Evolutionary conservation across 2,888 invertebrate genomes (phyloP).

Genomic region (Mechanitis mazaeus): DNA sequence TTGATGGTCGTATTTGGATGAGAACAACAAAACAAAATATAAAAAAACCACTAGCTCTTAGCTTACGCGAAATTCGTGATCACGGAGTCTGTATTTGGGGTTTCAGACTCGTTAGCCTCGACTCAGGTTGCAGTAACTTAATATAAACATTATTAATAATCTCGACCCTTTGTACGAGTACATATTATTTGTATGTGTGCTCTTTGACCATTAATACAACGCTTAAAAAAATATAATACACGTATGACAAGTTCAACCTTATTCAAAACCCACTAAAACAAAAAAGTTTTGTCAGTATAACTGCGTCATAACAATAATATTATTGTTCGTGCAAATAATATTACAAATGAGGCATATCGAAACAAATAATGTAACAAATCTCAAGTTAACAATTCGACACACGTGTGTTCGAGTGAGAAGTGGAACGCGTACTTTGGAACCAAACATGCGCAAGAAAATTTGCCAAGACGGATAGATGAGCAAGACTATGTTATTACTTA

Average conservation of each 20-base stretch:
- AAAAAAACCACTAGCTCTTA: neutral
- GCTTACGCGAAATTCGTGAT: constrained; percentile 19
- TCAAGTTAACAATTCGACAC: constrained; percentile 2
- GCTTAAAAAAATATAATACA: too few relatives aligned
- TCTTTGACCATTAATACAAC: neutral
- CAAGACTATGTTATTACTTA: too few relatives aligned
- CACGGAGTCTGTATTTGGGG: constrained; percentile 36
- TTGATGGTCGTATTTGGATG: neutral
- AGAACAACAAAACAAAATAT: neutral
- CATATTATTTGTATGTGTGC: neutral
- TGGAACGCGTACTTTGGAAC: neutral
- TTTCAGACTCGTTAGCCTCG: constrained; percentile 27
- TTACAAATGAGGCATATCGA: constrained; percentile 5
- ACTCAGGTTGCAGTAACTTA: constrained; percentile 16
- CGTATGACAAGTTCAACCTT: too few relatives aligned
- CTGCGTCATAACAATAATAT: neutral
- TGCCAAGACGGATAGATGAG: too few relatives aligned
- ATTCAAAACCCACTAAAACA: neutral
- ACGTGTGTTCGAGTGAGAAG: neutral
- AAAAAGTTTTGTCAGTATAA: neutral
- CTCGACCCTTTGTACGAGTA: constrained; percentile 11
- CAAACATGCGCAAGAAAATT: neutral
- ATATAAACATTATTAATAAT: constrained; percentile 14
- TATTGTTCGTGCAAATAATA: constrained; percentile 1
- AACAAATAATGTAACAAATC: constrained; percentile 4